Evolutionary conservation across 2,888 invertebrate species (phyloP).

Genomic region (Perizoma affinitatum): DNA sequence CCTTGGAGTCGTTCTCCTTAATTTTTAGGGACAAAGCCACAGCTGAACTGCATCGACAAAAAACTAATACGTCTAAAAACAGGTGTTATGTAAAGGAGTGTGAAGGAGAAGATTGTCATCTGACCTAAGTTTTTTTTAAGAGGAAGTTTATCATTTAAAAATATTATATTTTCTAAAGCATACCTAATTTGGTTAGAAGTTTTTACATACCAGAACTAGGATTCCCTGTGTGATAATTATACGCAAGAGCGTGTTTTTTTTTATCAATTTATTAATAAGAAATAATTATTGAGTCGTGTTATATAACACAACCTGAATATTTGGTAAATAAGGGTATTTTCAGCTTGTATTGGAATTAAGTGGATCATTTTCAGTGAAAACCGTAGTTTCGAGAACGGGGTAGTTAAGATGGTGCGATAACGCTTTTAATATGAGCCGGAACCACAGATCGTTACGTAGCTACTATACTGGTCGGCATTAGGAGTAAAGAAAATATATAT

Average conservation of each 20-base stretch:
- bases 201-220: not conserved
- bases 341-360: constrained; percentile 53
- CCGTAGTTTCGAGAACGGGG: constrained; percentile 78
- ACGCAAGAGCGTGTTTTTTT: constrained; percentile 58
- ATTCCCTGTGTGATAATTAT: constrained; percentile 13
- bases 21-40: too few relatives aligned
- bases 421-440: constrained; percentile 82
- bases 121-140: too few relatives aligned
- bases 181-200: constrained; percentile 32
- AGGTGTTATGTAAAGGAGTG: too few relatives aligned
- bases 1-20: too few relatives aligned
- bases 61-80: too few relatives aligned
- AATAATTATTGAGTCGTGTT: constrained; percentile 47
- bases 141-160: too few relatives aligned
- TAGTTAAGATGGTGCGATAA: constrained; percentile 81
- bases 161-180: too few relatives aligned
- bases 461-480: constrained; percentile 14
- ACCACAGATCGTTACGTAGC: constrained; percentile 45
- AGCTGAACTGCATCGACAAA: too few relatives aligned
- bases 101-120: too few relatives aligned
- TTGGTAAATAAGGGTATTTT: constrained; percentile 51
- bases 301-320: constrained; percentile 45
- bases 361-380: constrained; percentile 77
- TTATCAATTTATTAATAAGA: constrained; percentile 80
- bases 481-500: constrained; percentile 25